A percentile compares a stretch with the other conserved stretches of the same genome.
Conservation (phyloP, 1,140 invertebrate species). For the Bombus pascuorum region DNA sequence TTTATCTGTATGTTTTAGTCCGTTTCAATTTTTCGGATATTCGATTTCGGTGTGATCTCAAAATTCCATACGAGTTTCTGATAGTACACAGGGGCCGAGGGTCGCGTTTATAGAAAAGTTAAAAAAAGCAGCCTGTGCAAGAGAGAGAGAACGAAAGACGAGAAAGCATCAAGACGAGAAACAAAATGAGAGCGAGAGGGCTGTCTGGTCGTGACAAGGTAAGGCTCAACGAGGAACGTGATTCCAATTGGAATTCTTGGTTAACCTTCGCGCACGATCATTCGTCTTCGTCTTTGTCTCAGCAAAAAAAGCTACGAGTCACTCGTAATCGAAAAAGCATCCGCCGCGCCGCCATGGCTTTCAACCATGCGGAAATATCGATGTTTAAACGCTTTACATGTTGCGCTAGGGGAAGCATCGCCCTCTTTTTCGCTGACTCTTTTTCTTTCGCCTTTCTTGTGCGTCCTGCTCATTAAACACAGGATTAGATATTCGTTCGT, state of each 20-base stretch:
- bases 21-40: slow-evolving; percentile 28
- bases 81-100: neutral
- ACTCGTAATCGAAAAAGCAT: slow-evolving; percentile 50
- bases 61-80: slow-evolving; percentile 53
- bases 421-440: neutral
- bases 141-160: no score
- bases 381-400: slow-evolving; percentile 34
- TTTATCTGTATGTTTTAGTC: slow-evolving; percentile 65
- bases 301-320: slow-evolving; percentile 47
- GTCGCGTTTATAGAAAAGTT: neutral
- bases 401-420: neutral
- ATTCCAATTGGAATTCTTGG: slow-evolving; percentile 63
- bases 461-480: neutral
- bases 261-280: slow-evolving; percentile 53
- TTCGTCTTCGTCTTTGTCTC: slow-evolving; percentile 58
- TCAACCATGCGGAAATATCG: slow-evolving; percentile 23
- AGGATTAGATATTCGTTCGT: neutral
- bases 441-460: neutral
- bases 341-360: no score
- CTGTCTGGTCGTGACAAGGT: slow-evolving; percentile 60
- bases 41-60: slow-evolving; percentile 51
- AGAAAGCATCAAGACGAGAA: neutral
- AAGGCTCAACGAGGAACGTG: slow-evolving; percentile 52
- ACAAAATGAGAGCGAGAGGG: neutral
- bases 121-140: neutral